A percentile compares a stretch with the other conserved stretches of the same genome.
These are phyloP conservation scores for Melanogrammus aeglefinus DNA, from an alignment of 2,797 vertebrate genomes.

Conservation along the genomic window DNA sequence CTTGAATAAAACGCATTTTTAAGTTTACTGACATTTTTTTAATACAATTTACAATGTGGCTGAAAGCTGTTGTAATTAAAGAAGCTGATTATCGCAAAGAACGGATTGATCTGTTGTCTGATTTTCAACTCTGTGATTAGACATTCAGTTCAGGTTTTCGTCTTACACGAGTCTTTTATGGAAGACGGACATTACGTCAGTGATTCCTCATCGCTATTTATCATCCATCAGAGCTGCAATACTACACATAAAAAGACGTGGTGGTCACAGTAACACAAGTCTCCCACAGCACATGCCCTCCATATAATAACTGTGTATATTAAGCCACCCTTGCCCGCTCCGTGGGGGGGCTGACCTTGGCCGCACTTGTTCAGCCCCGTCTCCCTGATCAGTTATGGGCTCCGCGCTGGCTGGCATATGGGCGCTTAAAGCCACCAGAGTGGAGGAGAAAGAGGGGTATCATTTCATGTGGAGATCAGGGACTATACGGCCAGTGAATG, in stretches of 20 bases:
- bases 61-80: slow-evolving; percentile 28
- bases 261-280: slow-evolving; percentile 9
- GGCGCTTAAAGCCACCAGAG: slow-evolving; percentile 77
- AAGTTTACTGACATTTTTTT: background rate
- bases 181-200: background rate
- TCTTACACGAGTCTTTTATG: background rate
- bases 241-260: background rate
- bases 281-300: slow-evolving; percentile 43
- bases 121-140: slow-evolving; percentile 19
- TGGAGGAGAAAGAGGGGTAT: slow-evolving; percentile 76
- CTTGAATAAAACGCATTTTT: background rate
- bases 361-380: slow-evolving; percentile 72
- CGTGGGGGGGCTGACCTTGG: slow-evolving; percentile 71
- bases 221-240: slow-evolving; percentile 10
- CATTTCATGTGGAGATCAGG: slow-evolving; percentile 86
- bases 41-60: slow-evolving; percentile 34
- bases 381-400: slow-evolving; percentile 87
- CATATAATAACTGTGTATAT: slow-evolving; percentile 57
- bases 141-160: slow-evolving; percentile 16
- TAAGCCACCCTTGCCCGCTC: slow-evolving; percentile 61
- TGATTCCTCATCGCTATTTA: background rate
- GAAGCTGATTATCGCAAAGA: slow-evolving; percentile 34
- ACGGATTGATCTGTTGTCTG: slow-evolving; percentile 19
- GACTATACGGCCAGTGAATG: slow-evolving; percentile 76
- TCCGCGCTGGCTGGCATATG: slow-evolving; percentile 78